Evolutionary conservation across 2,113 vertebrate species (phyloP).

Genomic region (Tupaia tana): DNA sequence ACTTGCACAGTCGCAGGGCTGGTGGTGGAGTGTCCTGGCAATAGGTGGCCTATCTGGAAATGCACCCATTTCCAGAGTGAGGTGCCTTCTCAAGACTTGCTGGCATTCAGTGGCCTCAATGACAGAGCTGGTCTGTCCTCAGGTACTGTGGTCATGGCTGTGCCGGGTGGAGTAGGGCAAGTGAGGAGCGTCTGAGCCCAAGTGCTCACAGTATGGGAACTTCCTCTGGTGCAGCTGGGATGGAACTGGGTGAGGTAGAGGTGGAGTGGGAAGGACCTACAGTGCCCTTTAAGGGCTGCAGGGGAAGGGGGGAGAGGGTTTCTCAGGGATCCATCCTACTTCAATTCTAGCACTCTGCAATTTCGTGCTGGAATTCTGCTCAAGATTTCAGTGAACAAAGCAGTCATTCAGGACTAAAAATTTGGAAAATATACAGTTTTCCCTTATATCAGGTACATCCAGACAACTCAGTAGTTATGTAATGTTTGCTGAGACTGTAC

Average conservation of each 20-base stretch:
- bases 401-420: neutral
- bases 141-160: rapidly evolving
- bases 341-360: neutral
- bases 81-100: neutral
- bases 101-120: rapidly evolving
- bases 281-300: neutral
- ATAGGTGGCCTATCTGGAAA: too few relatives aligned
- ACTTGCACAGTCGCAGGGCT: neutral
- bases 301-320: neutral
- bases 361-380: neutral
- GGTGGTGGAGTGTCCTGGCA: too few relatives aligned
- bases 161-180: rapidly evolving
- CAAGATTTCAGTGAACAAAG: neutral
- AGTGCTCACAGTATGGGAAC: too few relatives aligned
- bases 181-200: too few relatives aligned
- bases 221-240: neutral
- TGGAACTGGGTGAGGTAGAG: too few relatives aligned
- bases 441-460: neutral
- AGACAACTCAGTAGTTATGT: neutral
- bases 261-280: neutral
- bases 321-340: neutral
- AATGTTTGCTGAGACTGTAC: neutral
- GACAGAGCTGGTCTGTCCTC: neutral
- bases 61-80: neutral
- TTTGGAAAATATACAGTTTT: neutral